Evolutionary conservation across 2,113 vertebrate species (phyloP), one percentile per base, ranked within the genome.

Genomic region (Odobenus rosmarus): DNA sequence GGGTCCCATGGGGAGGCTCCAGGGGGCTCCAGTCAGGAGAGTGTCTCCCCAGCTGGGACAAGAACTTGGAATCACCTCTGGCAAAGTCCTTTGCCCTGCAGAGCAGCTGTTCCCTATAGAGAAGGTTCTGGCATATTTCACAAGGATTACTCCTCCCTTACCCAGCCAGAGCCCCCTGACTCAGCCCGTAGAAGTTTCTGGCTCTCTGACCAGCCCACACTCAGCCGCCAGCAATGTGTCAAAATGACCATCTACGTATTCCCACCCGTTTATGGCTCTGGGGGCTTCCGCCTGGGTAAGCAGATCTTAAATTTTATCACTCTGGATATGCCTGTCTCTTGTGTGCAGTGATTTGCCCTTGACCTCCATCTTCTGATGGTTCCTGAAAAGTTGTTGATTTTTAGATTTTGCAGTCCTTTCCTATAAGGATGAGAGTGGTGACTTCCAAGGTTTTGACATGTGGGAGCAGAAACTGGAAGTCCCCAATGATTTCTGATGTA

Each of bases 241-340:
- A n/a, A 12, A 15, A 13, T 6, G 4, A 4, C 33, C 23, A 2
- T 49, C 26, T 13, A 13, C 0, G 7, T 7, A 6, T 14, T 6
- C 42, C 64, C 19, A 0, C 28, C 28, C 0, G 16, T 5, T 11
- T 12, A 11, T 1, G 36, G 8, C 36, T 39, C 3, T 4, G 23
- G 79, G 21, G 42, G 5, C 46, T 1, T 1, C 13, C 24, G 24
- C 31, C 7, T 0, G 4, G 36, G 26, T 12, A 23, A 4, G 7
- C 2, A 0, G 14, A 0, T 33, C n/a, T 9, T 1, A 5, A 46
- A 8, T 15, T 7, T 24, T 6, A 5, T 42, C 23, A 16, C n/a
- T 36, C 46, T 1, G 9, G 21, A 49, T 6, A 4, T 0, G 1
- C 36, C 26, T 12, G 3, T 1, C 10, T 81, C 64, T 10, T 1